These are phyloP conservation scores for Cosmorhoe ocellata DNA, from an alignment of 2,888 invertebrate species.

Conservation along the genomic window DNA sequence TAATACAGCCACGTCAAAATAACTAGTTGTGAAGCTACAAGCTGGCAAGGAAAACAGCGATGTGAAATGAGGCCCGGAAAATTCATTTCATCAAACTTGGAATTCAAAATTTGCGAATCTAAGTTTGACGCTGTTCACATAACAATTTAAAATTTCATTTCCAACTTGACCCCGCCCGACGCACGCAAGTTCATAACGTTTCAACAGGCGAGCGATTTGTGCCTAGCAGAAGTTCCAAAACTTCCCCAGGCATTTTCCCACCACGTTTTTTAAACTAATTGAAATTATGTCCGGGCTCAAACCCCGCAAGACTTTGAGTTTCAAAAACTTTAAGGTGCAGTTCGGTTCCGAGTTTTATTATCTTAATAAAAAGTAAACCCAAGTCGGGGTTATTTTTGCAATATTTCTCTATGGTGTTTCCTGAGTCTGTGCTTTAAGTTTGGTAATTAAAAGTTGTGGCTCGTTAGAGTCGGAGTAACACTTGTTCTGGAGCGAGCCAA, in stretches of 20 bases:
- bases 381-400: constrained; percentile 43
- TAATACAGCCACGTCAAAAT: too few species aligned
- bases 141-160: constrained; percentile 20
- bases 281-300: constrained; percentile 52
- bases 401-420: constrained; percentile 56
- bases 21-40: too few species aligned
- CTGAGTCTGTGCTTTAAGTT: constrained; percentile 61
- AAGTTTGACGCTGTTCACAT: constrained; percentile 6
- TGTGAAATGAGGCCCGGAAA: background rate
- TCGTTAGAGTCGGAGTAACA: constrained; percentile 48
- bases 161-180: constrained; percentile 4
- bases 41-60: background rate
- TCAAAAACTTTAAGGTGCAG: constrained; percentile 40
- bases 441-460: constrained; percentile 71
- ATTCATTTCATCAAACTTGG: background rate
- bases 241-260: constrained; percentile 21
- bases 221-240: constrained; percentile 32
- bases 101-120: constrained; percentile 9
- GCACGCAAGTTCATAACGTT: constrained; percentile 14
- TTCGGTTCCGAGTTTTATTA: constrained; percentile 52
- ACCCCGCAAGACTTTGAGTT: constrained; percentile 41
- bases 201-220: constrained; percentile 13
- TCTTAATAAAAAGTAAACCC: constrained; percentile 39
- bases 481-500: constrained; percentile 47
- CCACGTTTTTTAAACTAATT: constrained; percentile 48